A percentile compares a stretch with the other conserved stretches of the same genome.
Conservation (phyloP, 2,888 invertebrate genomes). For the Heliconius aoede region DNA sequence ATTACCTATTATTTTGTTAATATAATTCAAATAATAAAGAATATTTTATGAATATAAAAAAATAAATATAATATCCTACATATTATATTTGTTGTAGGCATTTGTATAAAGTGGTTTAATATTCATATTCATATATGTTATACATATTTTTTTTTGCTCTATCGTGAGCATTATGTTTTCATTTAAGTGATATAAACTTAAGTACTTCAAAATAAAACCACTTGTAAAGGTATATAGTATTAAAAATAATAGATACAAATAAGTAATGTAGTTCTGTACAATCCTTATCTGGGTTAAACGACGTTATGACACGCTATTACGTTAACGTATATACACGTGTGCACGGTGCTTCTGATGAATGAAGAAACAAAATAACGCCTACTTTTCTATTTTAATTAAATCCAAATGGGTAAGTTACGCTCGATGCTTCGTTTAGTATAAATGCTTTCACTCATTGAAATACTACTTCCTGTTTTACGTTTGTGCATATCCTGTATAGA, state of each 20-base stretch:
- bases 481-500: constrained; percentile 13
- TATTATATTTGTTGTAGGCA: not conserved
- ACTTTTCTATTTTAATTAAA: constrained; percentile 32
- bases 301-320: constrained; percentile 44
- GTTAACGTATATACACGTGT: constrained; percentile 38
- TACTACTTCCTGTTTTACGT: constrained; percentile 18
- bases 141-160: not conserved
- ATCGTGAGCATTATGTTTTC: not conserved
- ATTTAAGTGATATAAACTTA: not conserved
- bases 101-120: not conserved
- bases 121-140: not conserved
- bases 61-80: too few species aligned
- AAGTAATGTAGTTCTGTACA: not conserved
- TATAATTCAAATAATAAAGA: not conserved
- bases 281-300: constrained; percentile 42
- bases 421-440: constrained; percentile 49
- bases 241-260: not conserved
- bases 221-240: not conserved
- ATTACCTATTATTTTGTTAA: too few species aligned
- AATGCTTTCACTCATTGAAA: constrained; percentile 50
- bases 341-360: constrained; percentile 36
- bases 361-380: constrained; percentile 33
- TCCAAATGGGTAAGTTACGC: constrained; percentile 49
- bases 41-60: not conserved
- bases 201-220: not conserved